Conservation (phyloP, 2,797 vertebrate species). For the Sitta carolinensis region DNA sequence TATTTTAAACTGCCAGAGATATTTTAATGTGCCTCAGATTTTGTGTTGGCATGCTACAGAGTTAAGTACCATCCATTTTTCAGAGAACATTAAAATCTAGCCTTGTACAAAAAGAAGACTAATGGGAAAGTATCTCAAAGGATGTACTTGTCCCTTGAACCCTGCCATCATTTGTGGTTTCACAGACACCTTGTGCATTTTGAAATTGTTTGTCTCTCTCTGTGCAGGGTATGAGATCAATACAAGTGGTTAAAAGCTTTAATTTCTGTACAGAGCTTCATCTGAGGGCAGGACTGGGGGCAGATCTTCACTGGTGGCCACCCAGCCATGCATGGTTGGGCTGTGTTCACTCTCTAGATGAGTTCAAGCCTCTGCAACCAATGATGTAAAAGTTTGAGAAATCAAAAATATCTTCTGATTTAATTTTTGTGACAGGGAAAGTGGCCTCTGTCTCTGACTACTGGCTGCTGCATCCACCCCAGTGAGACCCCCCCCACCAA, state of each 20-base stretch:
- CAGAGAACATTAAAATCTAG: conserved; percentile 4
- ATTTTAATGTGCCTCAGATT: conserved; percentile 37
- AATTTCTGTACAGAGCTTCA: not conserved
- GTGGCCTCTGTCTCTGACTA: not conserved
- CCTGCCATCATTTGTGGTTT: not conserved
- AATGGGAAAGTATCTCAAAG: not conserved
- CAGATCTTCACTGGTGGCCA: not conserved
- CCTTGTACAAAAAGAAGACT: not conserved
- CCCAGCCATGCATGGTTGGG: fast-evolving
- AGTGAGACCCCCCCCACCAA: no score
- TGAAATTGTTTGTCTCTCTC: not conserved
- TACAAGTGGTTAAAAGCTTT: not conserved
- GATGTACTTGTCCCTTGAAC: not conserved
- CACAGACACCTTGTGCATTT: not conserved
- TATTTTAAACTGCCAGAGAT: conserved; percentile 33
- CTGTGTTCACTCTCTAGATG: not conserved
- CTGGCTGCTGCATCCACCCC: not conserved
- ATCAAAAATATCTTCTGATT: not conserved
- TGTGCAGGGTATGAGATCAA: not conserved
- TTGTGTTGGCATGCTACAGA: not conserved
- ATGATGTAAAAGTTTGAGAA: not conserved
- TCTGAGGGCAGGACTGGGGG: not conserved
- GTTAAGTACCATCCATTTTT: conserved; percentile 19
- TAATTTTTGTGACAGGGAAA: not conserved
- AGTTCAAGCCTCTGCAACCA: not conserved